phyloP scores from a whole-genome alignment of 2,888 invertebrate genomes.

The Bombylius major region DNA sequence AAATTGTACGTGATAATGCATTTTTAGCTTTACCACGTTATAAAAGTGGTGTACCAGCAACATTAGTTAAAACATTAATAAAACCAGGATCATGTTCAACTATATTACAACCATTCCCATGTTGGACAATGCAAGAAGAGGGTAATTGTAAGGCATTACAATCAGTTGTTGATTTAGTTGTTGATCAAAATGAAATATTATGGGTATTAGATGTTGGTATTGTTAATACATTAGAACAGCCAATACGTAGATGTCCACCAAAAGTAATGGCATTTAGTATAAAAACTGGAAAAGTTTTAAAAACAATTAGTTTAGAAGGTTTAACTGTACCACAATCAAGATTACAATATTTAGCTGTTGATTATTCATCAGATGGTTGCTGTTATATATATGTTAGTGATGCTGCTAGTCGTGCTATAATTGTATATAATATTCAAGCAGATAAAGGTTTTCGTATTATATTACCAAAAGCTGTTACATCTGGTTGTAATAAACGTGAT shows the following conservation, averaged over 20 bases:
- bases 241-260: conserved; percentile 52
- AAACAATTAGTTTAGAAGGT: conserved; percentile 46
- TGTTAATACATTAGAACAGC: conserved; percentile 51
- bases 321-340: conserved; percentile 46
- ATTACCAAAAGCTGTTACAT: conserved; percentile 42
- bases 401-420: conserved; percentile 51
- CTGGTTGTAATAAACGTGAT: conserved; percentile 42
- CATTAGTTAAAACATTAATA: conserved; percentile 45
- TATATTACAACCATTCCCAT: conserved; percentile 47
- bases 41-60: conserved; percentile 52
- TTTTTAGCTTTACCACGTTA: conserved; percentile 45
- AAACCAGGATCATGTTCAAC: conserved; percentile 39
- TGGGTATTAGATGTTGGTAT: conserved; percentile 64
- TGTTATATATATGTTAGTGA: conserved; percentile 54
- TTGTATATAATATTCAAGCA: conserved; percentile 52
- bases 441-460: conserved; percentile 51
- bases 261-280: conserved; percentile 53
- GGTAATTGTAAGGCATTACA: conserved; percentile 52
- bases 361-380: conserved; percentile 48
- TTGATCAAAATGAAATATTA: conserved; percentile 49
- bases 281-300: conserved; percentile 47
- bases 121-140: conserved; percentile 49
- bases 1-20: conserved; percentile 43
- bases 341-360: conserved; percentile 56
- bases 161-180: conserved; percentile 53